phyloP scores from a whole-genome alignment of 2,888 invertebrate species.

The Eilema griseolum region DNA sequence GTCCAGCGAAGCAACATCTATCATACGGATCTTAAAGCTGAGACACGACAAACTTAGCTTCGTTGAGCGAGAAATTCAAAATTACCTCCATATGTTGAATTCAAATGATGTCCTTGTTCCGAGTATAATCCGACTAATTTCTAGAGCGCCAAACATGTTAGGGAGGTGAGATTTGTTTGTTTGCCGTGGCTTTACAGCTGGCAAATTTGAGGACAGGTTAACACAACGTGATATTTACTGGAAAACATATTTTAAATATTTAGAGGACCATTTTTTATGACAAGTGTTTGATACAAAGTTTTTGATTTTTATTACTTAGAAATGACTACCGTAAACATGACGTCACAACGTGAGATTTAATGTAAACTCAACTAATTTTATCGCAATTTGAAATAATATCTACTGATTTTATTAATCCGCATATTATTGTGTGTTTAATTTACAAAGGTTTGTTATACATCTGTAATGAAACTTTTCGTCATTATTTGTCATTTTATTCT shows the following conservation, averaged over 20 bases:
- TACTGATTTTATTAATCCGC: no score
- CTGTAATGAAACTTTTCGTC: no score
- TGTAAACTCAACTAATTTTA: no score
- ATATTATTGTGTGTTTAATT: no score
- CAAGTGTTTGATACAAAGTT: neutral
- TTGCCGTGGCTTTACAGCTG: neutral
- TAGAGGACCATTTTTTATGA: neutral
- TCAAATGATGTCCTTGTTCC: neutral
- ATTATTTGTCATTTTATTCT: neutral
- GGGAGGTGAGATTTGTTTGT: neutral
- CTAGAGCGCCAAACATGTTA: neutral
- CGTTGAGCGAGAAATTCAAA: neutral
- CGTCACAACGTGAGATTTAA: no score
- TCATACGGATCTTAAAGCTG: neutral
- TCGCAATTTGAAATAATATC: no score
- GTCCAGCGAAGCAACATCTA: neutral
- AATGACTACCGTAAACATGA: neutral
- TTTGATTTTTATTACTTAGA: neutral
- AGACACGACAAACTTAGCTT: neutral
- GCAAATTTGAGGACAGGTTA: neutral
- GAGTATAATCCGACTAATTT: neutral
- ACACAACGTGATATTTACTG: neutral
- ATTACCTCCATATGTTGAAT: neutral
- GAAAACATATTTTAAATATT: neutral
- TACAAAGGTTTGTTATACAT: no score